Evolutionary conservation across 2,113 vertebrate species (phyloP).

Genomic region (Prietella phreatophila): DNA sequence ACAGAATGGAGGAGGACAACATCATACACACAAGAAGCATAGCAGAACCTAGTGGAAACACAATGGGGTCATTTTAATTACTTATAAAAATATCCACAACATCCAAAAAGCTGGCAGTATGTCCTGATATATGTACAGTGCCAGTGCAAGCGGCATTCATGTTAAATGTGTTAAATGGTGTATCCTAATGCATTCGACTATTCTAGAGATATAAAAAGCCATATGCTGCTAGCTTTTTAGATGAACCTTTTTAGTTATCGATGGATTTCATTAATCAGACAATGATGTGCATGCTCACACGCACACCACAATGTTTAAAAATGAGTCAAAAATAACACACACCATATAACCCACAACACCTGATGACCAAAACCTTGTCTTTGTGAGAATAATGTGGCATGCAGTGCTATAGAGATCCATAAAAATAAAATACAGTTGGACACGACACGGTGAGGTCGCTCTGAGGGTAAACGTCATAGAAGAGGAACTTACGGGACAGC

Average conservation of each 20-base stretch:
- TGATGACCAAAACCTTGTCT: constrained; percentile 58
- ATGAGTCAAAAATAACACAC: constrained; percentile 48
- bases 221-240: constrained; percentile 40
- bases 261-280: constrained; percentile 52
- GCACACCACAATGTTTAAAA: constrained; percentile 53
- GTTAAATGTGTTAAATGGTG: background rate
- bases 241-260: constrained; percentile 31
- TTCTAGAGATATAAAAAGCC: background rate
- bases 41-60: constrained; percentile 60
- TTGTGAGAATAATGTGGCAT: constrained; percentile 66
- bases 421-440: constrained; percentile 55
- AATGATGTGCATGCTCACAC: constrained; percentile 60
- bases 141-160: background rate
- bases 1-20: constrained; percentile 45
- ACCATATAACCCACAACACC: constrained; percentile 56
- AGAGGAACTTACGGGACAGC: constrained; percentile 92
- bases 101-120: constrained; percentile 50
- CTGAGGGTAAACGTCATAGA: constrained; percentile 61
- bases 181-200: background rate
- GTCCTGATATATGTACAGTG: background rate
- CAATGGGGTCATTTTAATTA: constrained; percentile 53
- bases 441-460: constrained; percentile 47
- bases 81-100: constrained; percentile 22
- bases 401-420: constrained; percentile 62
- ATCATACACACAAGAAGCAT: constrained; percentile 53